Evolutionary conservation across 2,113 vertebrate genomes (phyloP).

Genomic region (Chunga burmeisteri): DNA sequence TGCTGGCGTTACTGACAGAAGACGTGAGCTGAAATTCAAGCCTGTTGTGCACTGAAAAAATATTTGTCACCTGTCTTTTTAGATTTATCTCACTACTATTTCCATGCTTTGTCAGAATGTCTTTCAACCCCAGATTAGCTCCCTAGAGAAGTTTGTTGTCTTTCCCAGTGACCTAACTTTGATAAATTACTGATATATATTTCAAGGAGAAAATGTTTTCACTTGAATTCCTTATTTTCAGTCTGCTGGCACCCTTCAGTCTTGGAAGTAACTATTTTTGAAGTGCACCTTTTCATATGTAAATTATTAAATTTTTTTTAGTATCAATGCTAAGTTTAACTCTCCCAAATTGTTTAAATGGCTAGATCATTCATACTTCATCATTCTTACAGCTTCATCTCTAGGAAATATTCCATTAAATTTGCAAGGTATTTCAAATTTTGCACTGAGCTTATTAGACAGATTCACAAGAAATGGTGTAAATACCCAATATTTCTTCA

Average conservation of each 20-base stretch:
- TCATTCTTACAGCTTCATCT: neutral
- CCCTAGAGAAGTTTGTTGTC: neutral
- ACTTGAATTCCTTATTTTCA: neutral
- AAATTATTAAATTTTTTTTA: neutral
- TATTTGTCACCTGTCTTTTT: neutral
- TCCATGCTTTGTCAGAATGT: neutral
- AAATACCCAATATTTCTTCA: neutral
- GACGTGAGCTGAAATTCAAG: neutral
- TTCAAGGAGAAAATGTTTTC: neutral
- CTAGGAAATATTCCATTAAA: neutral
- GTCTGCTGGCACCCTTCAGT: neutral
- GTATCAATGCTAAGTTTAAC: neutral
- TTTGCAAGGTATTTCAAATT: neutral
- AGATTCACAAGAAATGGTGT: neutral
- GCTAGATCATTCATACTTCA: neutral
- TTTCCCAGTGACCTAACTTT: neutral
- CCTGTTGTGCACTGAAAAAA: neutral
- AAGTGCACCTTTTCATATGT: neutral
- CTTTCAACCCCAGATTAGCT: neutral
- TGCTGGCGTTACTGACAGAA: neutral
- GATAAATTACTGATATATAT: neutral
- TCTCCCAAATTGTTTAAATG: neutral
- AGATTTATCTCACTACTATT: neutral
- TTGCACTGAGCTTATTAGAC: neutral
- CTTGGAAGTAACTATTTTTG: neutral